Evolutionary conservation across 2,113 vertebrate genomes (phyloP).

Genomic region (Xenopus borealis): DNA sequence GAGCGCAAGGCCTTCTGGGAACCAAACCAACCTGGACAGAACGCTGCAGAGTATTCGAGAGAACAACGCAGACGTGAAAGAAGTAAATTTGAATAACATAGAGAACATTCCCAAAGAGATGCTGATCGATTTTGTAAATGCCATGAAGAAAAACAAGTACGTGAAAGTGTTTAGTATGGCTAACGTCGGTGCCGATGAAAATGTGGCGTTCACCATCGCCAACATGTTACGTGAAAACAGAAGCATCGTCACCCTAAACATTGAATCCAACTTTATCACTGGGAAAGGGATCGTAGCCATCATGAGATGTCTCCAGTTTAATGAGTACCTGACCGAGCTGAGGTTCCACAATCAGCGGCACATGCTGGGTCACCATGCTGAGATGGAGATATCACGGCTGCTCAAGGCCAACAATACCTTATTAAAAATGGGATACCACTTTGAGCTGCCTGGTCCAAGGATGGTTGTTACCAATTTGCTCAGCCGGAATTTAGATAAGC

Average conservation of each 20-base stretch:
- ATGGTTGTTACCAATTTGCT: constrained; percentile 97
- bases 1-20: constrained; percentile 91
- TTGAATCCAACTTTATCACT: constrained; percentile 90
- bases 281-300: constrained; percentile 92
- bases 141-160: constrained; percentile 88
- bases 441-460: constrained; percentile 88
- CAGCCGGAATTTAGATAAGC: constrained; percentile 88
- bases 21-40: constrained; percentile 89
- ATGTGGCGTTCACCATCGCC: constrained; percentile 77
- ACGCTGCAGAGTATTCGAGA: constrained; percentile 82
- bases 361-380: constrained; percentile 93
- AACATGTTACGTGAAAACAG: constrained; percentile 95
- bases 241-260: constrained; percentile 85
- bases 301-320: constrained; percentile 93
- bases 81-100: constrained; percentile 97
- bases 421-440: constrained; percentile 95
- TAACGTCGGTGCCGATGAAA: constrained; percentile 91
- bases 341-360: constrained; percentile 98
- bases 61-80: constrained; percentile 80
- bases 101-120: constrained; percentile 96
- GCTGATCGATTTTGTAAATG: constrained; percentile 86
- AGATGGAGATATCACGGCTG: constrained; percentile 92
- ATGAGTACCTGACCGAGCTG: constrained; percentile 87
- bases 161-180: constrained; percentile 86
- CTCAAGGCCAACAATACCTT: constrained; percentile 90